A percentile compares a stretch with the other conserved stretches of the same genome.
These are phyloP conservation scores for Drosophila littoralis DNA, from an alignment of 1,140 invertebrate species.

Conservation along the genomic window DNA sequence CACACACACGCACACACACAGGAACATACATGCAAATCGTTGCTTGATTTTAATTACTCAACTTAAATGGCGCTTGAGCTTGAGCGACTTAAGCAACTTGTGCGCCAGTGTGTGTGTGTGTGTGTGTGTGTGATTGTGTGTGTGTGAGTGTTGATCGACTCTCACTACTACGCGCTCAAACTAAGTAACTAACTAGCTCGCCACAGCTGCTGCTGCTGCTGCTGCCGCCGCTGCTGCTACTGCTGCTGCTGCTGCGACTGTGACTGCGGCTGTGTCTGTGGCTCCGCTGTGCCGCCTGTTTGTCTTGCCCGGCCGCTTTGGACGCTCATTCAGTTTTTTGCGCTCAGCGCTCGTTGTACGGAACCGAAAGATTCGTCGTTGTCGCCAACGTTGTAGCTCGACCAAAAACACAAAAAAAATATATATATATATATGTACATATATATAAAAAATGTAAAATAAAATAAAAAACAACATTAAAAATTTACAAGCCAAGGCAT, in stretches of 20 bases:
- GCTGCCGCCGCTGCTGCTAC: slow-evolving; percentile 42
- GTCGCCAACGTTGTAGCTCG: slow-evolving; percentile 57
- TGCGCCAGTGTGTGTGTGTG: slow-evolving; percentile 30
- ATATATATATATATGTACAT: slow-evolving; percentile 11
- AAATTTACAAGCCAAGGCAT: slow-evolving; percentile 16
- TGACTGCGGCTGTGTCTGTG: slow-evolving; percentile 26
- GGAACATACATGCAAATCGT: slow-evolving; percentile 62
- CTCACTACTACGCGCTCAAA: slow-evolving; percentile 74
- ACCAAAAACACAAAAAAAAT: slow-evolving; percentile 47
- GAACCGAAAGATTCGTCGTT: slow-evolving; percentile 71
- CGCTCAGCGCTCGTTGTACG: slow-evolving; percentile 81
- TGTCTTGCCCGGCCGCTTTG: slow-evolving; percentile 78
- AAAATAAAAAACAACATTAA: slow-evolving; percentile 18
- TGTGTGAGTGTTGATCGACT: slow-evolving; percentile 65
- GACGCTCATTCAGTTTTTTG: slow-evolving; percentile 81
- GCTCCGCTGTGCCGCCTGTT: slow-evolving; percentile 71
- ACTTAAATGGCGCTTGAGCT: slow-evolving; percentile 76
- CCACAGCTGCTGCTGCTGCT: slow-evolving; percentile 34
- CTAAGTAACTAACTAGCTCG: slow-evolving; percentile 81
- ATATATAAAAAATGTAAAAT: slow-evolving; percentile 22
- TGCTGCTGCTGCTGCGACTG: slow-evolving; percentile 38
- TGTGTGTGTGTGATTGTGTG: slow-evolving; percentile 41
- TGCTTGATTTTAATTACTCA: slow-evolving; percentile 77
- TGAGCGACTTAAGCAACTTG: slow-evolving; percentile 81
- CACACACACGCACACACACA: slow-evolving; percentile 32